Evolutionary conservation across 2,797 vertebrate genomes (phyloP), one percentile per base, ranked within the genome.

Genomic region (Hyperoplus immaculatus): DNA sequence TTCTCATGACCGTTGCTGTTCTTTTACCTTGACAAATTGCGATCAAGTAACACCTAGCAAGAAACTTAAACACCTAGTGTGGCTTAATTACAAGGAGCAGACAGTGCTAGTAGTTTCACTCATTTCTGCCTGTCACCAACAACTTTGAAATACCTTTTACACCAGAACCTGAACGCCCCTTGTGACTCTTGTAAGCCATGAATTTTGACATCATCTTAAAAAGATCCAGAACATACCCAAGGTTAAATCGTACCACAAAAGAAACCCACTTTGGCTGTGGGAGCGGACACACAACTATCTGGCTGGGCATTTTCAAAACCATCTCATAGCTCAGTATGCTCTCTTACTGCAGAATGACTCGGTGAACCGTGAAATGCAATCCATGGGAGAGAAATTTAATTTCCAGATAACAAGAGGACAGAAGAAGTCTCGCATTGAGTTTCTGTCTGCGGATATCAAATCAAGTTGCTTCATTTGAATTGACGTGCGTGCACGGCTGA

Each of bases 371-470:
- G 89, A 94, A 94, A 94, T 83, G 84, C 87, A 90, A 89, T 84
- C 87, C 84, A 91, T 79, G 75, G 89, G 69, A 88, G 74, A 77
- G 81, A 88, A 90, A 93, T 91, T 87, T 82, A 89, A 93, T 94
- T 93, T 94, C 87, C 84, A 89, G 86, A 92, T 93, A 93, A 91
- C 88, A 89, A 93, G 83, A 81, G 82, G 83, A 89, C 89, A 89
- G 83, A 88, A 74, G 88, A 92, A 93, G 90, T 77, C 87, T 79
- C 72, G 7, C 90, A 85, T 85, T 77, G 82, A 81, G 84, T 88
- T 89, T 88, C 89, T 90, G 85, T 90, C 84, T 78, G 69, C 54
- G 65, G 88, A 88, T 89, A 91, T 93, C 89, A 93, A 93, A 91
- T 93, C 88, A 89, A 86, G 85, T 83, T 71, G 87, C 83, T 85